A percentile compares a stretch with the other conserved stretches of the same genome.
phyloP scores from a whole-genome alignment of 2,888 invertebrate species.

The Capitulum mitella region DNA sequence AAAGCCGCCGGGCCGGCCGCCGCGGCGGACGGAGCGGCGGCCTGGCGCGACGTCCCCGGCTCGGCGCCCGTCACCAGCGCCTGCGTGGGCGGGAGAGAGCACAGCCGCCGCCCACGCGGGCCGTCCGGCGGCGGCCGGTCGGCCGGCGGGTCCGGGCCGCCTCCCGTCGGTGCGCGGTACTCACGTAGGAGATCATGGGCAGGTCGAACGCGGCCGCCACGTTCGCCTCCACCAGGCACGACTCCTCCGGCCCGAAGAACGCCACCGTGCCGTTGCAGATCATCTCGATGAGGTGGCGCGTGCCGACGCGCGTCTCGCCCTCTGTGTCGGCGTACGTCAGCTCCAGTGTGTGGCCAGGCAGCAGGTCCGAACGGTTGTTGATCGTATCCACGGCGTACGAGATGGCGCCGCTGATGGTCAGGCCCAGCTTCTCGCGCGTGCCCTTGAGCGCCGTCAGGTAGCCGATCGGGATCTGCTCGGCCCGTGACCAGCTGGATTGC shows the following conservation, averaged over 20 bases:
- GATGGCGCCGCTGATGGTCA: constrained; percentile 83
- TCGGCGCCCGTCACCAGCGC: too few relatives aligned
- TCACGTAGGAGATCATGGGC: constrained; percentile 95
- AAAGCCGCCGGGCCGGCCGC: too few relatives aligned
- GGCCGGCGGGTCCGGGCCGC: too few relatives aligned
- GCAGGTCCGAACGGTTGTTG: constrained; percentile 41
- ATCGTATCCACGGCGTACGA: constrained; percentile 81
- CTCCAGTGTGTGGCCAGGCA: constrained; percentile 41
- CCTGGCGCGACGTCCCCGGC: too few relatives aligned
- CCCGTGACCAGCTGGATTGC: background rate
- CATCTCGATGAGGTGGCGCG: constrained; percentile 78
- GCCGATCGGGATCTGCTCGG: constrained; percentile 60
- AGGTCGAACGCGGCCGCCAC: constrained; percentile 87
- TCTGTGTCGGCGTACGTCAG: constrained; percentile 45
- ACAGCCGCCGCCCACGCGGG: too few relatives aligned
- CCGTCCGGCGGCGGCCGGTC: too few relatives aligned
- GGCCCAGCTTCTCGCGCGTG: constrained; percentile 62
- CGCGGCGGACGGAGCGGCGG: too few relatives aligned
- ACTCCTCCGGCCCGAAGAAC: constrained; percentile 92
- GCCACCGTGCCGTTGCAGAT: constrained; percentile 81
- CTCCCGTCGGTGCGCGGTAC: constrained; percentile 49
- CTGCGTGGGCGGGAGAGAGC: too few relatives aligned
- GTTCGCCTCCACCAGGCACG: constrained; percentile 89
- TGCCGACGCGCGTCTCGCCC: constrained; percentile 75
- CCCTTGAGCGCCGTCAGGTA: constrained; percentile 77